Base-by-base conservation (phyloP, 2,888 invertebrate species). In the Plusia festucae region DNA sequence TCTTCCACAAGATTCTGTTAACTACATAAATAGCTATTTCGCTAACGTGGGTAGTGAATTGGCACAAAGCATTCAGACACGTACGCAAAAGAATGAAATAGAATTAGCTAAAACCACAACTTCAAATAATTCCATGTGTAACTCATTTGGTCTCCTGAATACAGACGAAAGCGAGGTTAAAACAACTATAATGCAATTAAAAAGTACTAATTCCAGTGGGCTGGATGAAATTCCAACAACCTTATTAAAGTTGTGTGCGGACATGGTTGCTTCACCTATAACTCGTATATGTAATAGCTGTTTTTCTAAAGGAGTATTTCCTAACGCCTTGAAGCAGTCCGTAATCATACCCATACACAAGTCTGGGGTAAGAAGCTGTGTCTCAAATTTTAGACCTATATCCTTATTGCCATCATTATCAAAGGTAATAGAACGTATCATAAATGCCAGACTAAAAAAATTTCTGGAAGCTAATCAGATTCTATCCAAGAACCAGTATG, bases 1-100 rank as follows among this genome's bases (percentile, higher is more conserved):
- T 2, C 2, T 16, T 32, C 15, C 51, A 18, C 32, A 20, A 5
- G 52, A 59, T 0, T 20, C 59, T 0, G 24, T 18, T 2, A 22
- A 52, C 4, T 15, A 15, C 0, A 51, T 59, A 15, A 59, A 59
- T 9, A 22, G 22, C 9, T 59, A 52, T 13, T 59, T 59, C 11
- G 20, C 59, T 2, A 59, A 34, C 11, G 22, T 52, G 22, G 59
- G 59, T 2, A 52, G 20, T 0, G 7, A 49, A 18, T 32, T 58
- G 4, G 58, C 58, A 0, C 3, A 20, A 15, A 24, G 49, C 3
- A 58, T 58, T 0, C 6, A 24, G 6, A 1, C 20, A 22, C 8
- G 32, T 11, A 11, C 8, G 9, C 32, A 34, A 11, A 34, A 2
- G 8, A 11, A 8, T 34, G 13, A 34, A 8, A 34, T 13, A 7